Base-by-base conservation (phyloP, 2,113 vertebrate species). In the Capreolus pygargus region DNA sequence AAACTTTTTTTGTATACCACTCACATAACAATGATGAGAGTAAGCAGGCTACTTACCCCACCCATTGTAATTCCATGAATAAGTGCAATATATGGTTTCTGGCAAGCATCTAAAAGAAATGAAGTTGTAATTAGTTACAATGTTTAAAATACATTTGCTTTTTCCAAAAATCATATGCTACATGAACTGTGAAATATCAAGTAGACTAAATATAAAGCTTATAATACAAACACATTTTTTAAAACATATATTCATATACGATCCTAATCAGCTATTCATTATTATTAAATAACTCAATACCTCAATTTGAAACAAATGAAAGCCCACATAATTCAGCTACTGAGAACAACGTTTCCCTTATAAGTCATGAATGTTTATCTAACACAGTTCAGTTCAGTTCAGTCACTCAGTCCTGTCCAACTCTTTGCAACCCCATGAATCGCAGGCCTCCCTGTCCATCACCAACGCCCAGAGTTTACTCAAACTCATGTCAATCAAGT, bases 31-130 rank as follows among this genome's bases (percentile, higher is more conserved):
- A 70, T 27, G 39, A 92, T 16, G 21, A 64, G 3, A 94, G 7
- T 27, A 54, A 92, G 70, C 1, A 30, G 14, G 96, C 57, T 96
- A 99, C 99, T 99, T 98, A 99, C 99, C 94, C 99, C 99, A 98
- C 99, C 99, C 99, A 99, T 99, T 86, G 99, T 99, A 98, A 99
- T 99, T 83, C 99, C 99, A 98, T 99, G 99, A 1, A 99, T 99
- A 76, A 99, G 98, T 39, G 99, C 99, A 67, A 99, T 98, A 92
- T 99, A 99, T 0, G 99, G 99, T 96, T 99, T 99, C 98, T 85
- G 98, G 97, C 89, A 99, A 7, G 98, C 98, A 87, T 98, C 99
- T 99, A 96, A 78, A 94, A 97, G 16, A 98, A 98, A 98, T 0
- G 8, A 6, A 36, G 33, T 1, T 83, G 15, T 27, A 95, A 88